phyloP scores from a whole-genome alignment of 2,113 vertebrate genomes.

The Sardina pilchardus region DNA sequence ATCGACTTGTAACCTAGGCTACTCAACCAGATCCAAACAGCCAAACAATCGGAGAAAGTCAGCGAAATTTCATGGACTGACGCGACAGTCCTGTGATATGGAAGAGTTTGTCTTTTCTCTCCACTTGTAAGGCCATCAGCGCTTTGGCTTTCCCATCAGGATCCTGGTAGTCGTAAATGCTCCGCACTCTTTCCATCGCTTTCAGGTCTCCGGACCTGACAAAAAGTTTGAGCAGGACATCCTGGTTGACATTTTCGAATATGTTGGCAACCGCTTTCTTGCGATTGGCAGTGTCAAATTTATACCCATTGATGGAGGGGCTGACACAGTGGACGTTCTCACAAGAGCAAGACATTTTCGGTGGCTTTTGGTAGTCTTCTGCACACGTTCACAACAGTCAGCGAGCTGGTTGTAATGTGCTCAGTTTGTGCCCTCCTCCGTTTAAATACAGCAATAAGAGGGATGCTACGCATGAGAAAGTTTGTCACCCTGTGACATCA shows the following conservation, averaged over 20 bases:
- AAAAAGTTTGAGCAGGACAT: constrained; percentile 79
- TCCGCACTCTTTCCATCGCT: constrained; percentile 78
- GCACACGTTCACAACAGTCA: background rate
- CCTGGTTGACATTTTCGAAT: constrained; percentile 77
- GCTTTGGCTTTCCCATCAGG: constrained; percentile 75
- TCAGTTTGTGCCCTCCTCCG: background rate
- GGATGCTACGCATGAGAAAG: background rate
- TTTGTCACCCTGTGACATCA: constrained; percentile 3
- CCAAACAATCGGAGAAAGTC: background rate
- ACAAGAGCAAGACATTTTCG: background rate
- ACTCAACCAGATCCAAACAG: background rate
- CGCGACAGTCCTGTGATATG: constrained; percentile 62
- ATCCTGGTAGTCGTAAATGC: constrained; percentile 77
- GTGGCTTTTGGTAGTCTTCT: background rate
- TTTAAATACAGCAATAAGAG: constrained; percentile 26
- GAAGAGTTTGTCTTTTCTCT: constrained; percentile 77
- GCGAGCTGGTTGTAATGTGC: background rate
- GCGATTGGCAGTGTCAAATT: constrained; percentile 78
- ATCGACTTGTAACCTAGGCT: background rate
- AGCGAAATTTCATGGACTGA: constrained; percentile 29
- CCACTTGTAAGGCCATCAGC: constrained; percentile 76
- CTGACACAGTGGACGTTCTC: constrained; percentile 62
- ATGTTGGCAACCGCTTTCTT: constrained; percentile 82
- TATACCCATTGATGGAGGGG: constrained; percentile 74
- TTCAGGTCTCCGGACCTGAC: constrained; percentile 78